Evolutionary conservation across 2,797 vertebrate genomes (phyloP), one percentile per base, ranked within the genome.

Genomic region (Arnoldichthys spilopterus): DNA sequence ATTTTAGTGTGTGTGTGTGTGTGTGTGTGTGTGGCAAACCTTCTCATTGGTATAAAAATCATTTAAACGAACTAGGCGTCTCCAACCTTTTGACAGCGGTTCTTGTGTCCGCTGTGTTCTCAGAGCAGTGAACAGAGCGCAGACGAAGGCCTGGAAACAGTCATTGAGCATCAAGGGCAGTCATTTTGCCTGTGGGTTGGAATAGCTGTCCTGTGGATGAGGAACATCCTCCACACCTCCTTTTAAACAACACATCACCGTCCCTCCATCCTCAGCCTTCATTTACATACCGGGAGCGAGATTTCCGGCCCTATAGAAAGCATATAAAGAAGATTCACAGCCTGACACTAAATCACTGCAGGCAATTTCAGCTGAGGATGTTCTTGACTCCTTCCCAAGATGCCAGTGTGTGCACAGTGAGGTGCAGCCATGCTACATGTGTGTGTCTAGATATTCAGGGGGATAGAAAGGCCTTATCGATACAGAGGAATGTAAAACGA

Each of bases 241-340:
- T 61, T 72, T 49, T 61, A 63, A 49, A 77, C 58, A 62, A 64
- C 51, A 59, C 59, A 70, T 63, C 63, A 64, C 56, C 73, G 58
- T 72, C 45, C 63, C 47, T 47, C 68, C 49, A 70, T 78, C 69
- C 43, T 61, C 40, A 24, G 30, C 15, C 69, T 83, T 85, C 74
- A 84, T 85, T 85, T 85, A 78, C 79, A 84, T 83, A 77, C 45
- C 34, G 37, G 51, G 43, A 13, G 20, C 47, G 30, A 32, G 53
- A 73, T 62, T 69, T 58, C 20, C 63, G 49, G 40, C 70, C 79
- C 80, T 82, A 83, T 79, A 82, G 66, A 83, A 83, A 85, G 78
- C 82, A 62, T 80, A 83, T 82, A 85, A 85, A 84, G 70, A 79
- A 83, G 83, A 84, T 85, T 85, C 77, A 84, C 70, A 70, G 79